A percentile compares a stretch with the other conserved stretches of the same genome.
Conservation (phyloP, 1,140 invertebrate species). For the Macrocentrus cingulum region DNA sequence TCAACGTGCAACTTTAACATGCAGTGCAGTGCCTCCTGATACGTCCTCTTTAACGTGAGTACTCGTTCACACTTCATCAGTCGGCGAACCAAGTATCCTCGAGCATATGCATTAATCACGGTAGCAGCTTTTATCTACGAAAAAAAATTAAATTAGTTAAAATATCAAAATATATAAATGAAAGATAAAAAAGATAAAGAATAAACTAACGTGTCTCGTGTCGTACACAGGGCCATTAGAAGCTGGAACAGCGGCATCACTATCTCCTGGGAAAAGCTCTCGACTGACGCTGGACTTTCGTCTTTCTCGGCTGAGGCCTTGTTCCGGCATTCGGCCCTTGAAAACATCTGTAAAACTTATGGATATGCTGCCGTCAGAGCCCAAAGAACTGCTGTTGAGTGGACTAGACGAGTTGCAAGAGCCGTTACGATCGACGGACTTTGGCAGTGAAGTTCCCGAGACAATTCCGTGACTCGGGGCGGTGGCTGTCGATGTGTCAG, state of each 20-base stretch:
- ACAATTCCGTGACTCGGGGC: not conserved
- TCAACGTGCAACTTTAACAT: conserved; percentile 75
- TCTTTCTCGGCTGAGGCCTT: too few relatives aligned
- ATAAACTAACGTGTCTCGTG: conserved; percentile 45
- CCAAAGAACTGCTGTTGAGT: conserved; percentile 15
- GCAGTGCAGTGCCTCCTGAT: conserved; percentile 74
- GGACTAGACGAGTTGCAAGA: not conserved
- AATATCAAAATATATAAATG: conserved; percentile 2
- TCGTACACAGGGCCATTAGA: conserved; percentile 40
- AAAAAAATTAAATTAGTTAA: conserved; percentile 9
- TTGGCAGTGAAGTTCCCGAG: conserved; percentile 9
- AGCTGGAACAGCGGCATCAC: conserved; percentile 38
- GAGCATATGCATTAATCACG: conserved; percentile 72
- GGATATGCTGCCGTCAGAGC: conserved; percentile 15
- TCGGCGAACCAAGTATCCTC: conserved; percentile 77
- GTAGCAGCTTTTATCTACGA: conserved; percentile 65
- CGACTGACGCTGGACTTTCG: conserved; percentile 42
- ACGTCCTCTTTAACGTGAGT: conserved; percentile 77
- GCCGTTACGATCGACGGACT: not conserved
- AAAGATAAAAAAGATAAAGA: conserved; percentile 19
- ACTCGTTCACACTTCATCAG: conserved; percentile 79
- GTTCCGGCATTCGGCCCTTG: too few relatives aligned
- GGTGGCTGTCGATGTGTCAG: not conserved
- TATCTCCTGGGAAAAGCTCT: conserved; percentile 46
- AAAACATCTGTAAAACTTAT: too few relatives aligned